Conservation (phyloP, 1,140 invertebrate species). For the Scaptomyza hsui region DNA sequence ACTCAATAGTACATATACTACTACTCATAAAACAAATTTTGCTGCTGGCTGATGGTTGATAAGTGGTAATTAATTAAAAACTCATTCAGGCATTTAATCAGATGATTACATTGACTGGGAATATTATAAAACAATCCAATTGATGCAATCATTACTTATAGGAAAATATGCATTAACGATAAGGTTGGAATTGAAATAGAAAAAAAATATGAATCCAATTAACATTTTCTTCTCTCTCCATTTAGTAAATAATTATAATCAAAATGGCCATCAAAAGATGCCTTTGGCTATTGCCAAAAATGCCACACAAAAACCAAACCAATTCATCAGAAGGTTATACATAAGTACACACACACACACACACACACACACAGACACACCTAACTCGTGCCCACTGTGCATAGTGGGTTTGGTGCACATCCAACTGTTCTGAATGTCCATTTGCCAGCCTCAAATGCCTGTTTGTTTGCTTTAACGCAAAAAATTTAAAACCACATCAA, state of each 20-base stretch:
- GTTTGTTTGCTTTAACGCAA: conserved; percentile 75
- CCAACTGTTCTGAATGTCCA: conserved; percentile 71
- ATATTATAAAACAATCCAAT: too few species aligned
- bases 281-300: conserved; percentile 67
- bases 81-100: too few species aligned
- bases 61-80: too few species aligned
- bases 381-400: conserved; percentile 42
- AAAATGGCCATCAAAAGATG: conserved; percentile 71
- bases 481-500: conserved; percentile 82
- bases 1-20: too few species aligned
- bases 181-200: too few species aligned
- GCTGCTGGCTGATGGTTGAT: too few species aligned
- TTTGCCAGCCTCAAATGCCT: conserved; percentile 75
- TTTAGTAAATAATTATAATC: conserved; percentile 77
- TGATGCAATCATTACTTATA: too few species aligned
- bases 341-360: conserved; percentile 13
- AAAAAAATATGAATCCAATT: neutral
- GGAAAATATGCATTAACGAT: too few species aligned
- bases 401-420: conserved; percentile 37
- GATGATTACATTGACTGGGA: too few species aligned
- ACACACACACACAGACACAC: conserved; percentile 22
- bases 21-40: too few species aligned
- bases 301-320: conserved; percentile 36
- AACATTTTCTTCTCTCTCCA: neutral
- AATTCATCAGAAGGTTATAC: conserved; percentile 65